These are phyloP conservation scores for Zoanthus solanderi DNA, from an alignment of 92 coral and sea anemone species.

Conservation along the genomic window DNA sequence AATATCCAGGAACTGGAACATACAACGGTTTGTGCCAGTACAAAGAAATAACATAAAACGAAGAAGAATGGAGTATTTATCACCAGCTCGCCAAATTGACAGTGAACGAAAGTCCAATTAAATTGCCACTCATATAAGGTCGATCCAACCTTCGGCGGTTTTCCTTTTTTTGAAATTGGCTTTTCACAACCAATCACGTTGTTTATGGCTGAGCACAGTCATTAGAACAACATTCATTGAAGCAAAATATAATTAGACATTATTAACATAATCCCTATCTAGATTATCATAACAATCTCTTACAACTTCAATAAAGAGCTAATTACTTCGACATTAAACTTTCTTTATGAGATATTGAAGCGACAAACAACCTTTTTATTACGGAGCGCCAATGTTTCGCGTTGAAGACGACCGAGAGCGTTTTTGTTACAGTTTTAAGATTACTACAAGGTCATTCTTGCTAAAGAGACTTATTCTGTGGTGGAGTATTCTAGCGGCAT, in stretches of 20 bases:
- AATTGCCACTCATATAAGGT: conserved; percentile 70
- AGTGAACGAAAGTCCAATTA: conserved; percentile 63
- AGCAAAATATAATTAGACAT: conserved; percentile 91
- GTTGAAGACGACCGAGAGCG: conserved; percentile 27
- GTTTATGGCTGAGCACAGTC: conserved; percentile 75
- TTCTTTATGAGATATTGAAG: conserved; percentile 76
- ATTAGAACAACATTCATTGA: conserved; percentile 90
- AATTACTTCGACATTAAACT: conserved; percentile 96
- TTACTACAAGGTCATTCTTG: neutral
- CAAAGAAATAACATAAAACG: conserved; percentile 5
- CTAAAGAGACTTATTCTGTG: neutral
- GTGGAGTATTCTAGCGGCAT: conserved; percentile 46
- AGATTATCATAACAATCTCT: conserved; percentile 99
- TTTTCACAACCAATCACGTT: conserved; percentile 84
- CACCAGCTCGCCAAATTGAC: conserved; percentile 23
- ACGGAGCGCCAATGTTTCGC: conserved; percentile 1
- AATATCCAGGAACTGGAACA: neutral
- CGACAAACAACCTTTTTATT: conserved; percentile 39
- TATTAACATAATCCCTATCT: conserved; percentile 95
- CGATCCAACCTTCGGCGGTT: conserved; percentile 69
- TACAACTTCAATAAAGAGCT: conserved; percentile 98
- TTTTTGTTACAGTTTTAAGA: conserved; percentile 16
- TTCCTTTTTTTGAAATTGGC: conserved; percentile 66
- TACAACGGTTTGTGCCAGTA: neutral
- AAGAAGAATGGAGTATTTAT: neutral